A percentile compares a stretch with the other conserved stretches of the same genome.
Evolutionary conservation across 2,888 invertebrate genomes (phyloP).

Genomic region (Anaspis maculata): DNA sequence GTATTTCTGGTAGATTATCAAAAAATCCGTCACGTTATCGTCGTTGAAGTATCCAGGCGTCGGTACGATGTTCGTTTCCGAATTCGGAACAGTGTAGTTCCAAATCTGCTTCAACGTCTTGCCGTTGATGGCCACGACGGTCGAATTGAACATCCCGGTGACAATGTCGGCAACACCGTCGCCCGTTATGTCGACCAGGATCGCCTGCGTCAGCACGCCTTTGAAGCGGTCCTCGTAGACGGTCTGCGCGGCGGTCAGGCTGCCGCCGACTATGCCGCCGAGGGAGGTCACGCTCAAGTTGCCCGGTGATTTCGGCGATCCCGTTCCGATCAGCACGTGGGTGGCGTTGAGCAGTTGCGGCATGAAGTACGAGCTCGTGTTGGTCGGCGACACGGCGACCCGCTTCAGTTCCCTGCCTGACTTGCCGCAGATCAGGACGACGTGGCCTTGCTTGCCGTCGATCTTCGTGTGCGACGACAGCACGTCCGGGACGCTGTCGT

Average conservation of each 20-base stretch:
- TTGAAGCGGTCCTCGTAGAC: slow-evolving; percentile 53
- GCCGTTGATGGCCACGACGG: slow-evolving; percentile 65
- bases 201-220: slow-evolving; percentile 58
- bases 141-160: slow-evolving; percentile 63
- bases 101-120: slow-evolving; percentile 57
- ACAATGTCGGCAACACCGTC: slow-evolving; percentile 67
- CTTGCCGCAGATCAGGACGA: slow-evolving; percentile 63
- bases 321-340: slow-evolving; percentile 64
- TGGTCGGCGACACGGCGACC: slow-evolving; percentile 46
- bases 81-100: slow-evolving; percentile 58
- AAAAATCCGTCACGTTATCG: slow-evolving; percentile 68
- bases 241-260: slow-evolving; percentile 23
- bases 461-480: slow-evolving; percentile 56
- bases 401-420: slow-evolving; percentile 56
- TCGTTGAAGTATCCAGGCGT: slow-evolving; percentile 71
- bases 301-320: slow-evolving; percentile 63
- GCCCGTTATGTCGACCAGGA: slow-evolving; percentile 62
- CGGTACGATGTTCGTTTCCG: slow-evolving; percentile 67
- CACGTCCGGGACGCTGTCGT: slow-evolving; percentile 61
- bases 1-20: slow-evolving; percentile 53
- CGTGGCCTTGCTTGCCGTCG: slow-evolving; percentile 46
- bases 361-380: slow-evolving; percentile 65
- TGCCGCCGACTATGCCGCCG: slow-evolving; percentile 45
- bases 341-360: slow-evolving; percentile 59
- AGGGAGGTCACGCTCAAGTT: slow-evolving; percentile 59